Evolutionary conservation across 2,888 invertebrate species (phyloP).

Genomic region (Ophraella communa): DNA sequence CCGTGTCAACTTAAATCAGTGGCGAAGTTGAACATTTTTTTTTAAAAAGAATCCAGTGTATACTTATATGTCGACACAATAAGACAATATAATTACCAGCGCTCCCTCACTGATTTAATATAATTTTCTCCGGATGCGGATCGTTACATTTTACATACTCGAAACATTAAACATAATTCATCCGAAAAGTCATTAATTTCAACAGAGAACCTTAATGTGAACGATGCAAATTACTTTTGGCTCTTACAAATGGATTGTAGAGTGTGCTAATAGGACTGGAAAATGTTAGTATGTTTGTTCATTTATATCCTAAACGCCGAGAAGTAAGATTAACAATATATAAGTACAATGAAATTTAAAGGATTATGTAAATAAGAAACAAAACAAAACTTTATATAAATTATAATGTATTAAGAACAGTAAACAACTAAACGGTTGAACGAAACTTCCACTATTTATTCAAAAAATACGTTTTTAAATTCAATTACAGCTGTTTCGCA

Average conservation of each 20-base stretch:
- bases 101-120: background rate
- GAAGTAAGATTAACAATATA: background rate
- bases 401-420: too few species aligned
- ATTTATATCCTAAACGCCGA: background rate
- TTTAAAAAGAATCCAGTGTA: too few species aligned
- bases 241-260: background rate
- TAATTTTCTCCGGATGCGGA: background rate
- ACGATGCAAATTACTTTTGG: background rate
- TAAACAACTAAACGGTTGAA: too few species aligned
- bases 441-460: too few species aligned
- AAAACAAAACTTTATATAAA: background rate
- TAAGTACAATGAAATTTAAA: too few species aligned
- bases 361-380: background rate
- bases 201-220: background rate
- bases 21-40: background rate
- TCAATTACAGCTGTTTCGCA: too few species aligned
- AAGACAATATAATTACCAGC: too few species aligned
- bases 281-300: background rate
- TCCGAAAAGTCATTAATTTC: conserved; percentile 5
- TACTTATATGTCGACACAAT: too few species aligned
- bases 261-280: background rate
- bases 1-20: conserved; percentile 10
- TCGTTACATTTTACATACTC: conserved; percentile 1
- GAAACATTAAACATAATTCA: conserved; percentile 6
- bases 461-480: too few species aligned